Conservation (phyloP, 2,797 vertebrate species). For the Manis crassicaudata region DNA sequence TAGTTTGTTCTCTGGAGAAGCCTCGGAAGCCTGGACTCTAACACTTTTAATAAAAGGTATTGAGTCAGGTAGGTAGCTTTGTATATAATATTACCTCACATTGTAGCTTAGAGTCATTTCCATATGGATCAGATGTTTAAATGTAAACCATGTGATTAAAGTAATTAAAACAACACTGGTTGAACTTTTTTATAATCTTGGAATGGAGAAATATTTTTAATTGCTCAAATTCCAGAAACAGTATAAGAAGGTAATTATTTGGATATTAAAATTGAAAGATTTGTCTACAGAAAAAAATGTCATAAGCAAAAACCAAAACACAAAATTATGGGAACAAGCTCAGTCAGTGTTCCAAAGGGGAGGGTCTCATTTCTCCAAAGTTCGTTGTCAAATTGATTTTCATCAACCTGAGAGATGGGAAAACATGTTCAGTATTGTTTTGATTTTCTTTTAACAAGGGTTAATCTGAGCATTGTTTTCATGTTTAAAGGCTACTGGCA, state of each 20-base stretch:
- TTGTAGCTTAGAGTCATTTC: neutral
- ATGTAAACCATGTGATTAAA: neutral
- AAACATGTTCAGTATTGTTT: neutral
- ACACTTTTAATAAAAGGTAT: neutral
- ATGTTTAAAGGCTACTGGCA: neutral
- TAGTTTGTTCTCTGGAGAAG: no score
- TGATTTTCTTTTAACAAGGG: neutral
- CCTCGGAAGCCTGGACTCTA: no score
- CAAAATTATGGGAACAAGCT: neutral
- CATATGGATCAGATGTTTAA: neutral
- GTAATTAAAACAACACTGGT: neutral
- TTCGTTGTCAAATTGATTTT: neutral
- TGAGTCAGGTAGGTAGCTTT: neutral
- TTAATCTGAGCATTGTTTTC: neutral
- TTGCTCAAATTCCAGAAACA: neutral
- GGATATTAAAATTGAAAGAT: neutral
- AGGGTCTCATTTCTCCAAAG: neutral
- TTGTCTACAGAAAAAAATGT: neutral
- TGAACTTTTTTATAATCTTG: neutral
- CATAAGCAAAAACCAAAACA: neutral
- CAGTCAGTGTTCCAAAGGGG: no score
- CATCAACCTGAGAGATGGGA: neutral
- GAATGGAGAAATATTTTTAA: neutral
- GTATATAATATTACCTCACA: neutral
- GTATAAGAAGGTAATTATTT: neutral